These are phyloP conservation scores for Manis crassicaudata DNA, from an alignment of 2,797 vertebrate species.

Conservation along the genomic window DNA sequence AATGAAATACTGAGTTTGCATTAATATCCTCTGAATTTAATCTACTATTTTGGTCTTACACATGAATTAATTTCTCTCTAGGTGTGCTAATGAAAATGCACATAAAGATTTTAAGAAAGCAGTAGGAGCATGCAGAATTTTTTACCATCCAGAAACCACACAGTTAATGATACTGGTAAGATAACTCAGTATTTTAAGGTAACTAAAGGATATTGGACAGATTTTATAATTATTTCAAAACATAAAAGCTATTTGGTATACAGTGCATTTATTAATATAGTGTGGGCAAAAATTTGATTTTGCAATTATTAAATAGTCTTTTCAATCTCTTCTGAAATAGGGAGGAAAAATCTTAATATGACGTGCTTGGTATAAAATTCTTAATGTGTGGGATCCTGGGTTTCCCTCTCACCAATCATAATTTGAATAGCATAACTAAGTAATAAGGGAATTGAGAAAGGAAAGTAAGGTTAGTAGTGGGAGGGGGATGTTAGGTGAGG, in stretches of 20 bases:
- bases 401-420: not conserved
- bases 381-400: not conserved
- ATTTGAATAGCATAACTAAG: not conserved
- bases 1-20: not conserved
- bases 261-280: slow-evolving; percentile 20
- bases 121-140: slow-evolving; percentile 94
- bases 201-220: not conserved
- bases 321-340: not conserved
- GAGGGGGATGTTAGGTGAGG: not conserved
- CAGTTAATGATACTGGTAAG: slow-evolving; percentile 95
- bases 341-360: not conserved
- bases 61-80: slow-evolving; percentile 79
- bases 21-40: not conserved
- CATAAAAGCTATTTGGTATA: not conserved
- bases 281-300: not conserved
- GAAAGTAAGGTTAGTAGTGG: not conserved
- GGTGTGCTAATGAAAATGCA: slow-evolving; percentile 95
- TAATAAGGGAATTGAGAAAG: slow-evolving; percentile 3
- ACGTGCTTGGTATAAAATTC: not conserved
- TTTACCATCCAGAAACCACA: slow-evolving; percentile 93
- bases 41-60: slow-evolving; percentile 49
- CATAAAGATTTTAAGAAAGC: slow-evolving; percentile 99
- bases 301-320: not conserved
- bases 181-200: slow-evolving; percentile 59
- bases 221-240: slow-evolving; percentile 49